Conservation (phyloP, 2,797 vertebrate genomes). For the Saguinus oedipus region DNA sequence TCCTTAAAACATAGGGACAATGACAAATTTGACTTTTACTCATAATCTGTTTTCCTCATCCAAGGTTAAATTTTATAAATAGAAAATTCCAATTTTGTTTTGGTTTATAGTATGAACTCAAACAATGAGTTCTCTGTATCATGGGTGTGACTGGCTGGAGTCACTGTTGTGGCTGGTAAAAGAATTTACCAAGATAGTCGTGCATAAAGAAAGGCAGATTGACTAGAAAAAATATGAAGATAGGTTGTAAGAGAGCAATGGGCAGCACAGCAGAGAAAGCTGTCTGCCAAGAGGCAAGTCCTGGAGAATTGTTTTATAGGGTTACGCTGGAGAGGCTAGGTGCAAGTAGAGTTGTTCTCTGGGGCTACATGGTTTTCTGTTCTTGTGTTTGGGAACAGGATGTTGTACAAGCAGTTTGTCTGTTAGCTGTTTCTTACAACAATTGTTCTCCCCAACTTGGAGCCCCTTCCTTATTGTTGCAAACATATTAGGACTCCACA, state of each 20-base stretch:
- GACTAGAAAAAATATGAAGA: neutral
- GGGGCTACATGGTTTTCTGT: neutral
- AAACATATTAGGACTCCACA: neutral
- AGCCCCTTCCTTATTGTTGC: neutral
- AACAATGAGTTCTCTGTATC: neutral
- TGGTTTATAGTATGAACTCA: neutral
- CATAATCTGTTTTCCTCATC: neutral
- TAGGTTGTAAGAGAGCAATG: neutral
- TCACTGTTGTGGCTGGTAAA: neutral
- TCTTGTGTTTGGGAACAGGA: neutral
- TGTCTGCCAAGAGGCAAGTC: neutral
- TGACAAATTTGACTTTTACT: slow-evolving; percentile 5
- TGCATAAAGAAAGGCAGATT: neutral
- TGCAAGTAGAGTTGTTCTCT: neutral
- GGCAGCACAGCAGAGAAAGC: neutral
- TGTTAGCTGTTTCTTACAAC: neutral
- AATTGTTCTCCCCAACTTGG: neutral
- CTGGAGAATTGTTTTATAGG: neutral
- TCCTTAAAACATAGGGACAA: neutral
- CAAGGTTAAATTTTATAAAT: slow-evolving; percentile 26
- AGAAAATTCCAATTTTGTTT: slow-evolving; percentile 45
- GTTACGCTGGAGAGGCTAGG: neutral
- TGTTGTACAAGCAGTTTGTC: neutral
- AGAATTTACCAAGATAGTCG: neutral
- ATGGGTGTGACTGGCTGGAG: neutral